phyloP scores from a whole-genome alignment of 2,888 invertebrate species.

The Lithosia quadra region DNA sequence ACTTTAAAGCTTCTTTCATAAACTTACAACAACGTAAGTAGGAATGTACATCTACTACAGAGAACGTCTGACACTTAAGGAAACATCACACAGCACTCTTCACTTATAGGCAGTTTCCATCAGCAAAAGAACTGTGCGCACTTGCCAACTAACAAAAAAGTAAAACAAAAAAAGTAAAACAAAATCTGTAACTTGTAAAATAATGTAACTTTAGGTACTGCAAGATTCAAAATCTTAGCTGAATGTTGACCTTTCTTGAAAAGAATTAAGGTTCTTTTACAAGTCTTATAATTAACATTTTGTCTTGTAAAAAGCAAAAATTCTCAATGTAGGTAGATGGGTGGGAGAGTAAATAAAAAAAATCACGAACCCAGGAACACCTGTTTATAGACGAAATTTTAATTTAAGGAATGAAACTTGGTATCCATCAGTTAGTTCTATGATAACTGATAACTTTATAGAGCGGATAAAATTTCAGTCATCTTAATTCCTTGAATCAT shows the following conservation, averaged over 20 bases:
- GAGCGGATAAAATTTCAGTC: no score
- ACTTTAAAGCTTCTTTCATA: constrained; percentile 82
- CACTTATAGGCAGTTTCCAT: not conserved
- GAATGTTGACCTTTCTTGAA: not conserved
- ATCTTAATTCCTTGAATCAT: no score
- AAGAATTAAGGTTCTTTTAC: not conserved
- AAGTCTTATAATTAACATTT: not conserved
- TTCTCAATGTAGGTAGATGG: not conserved
- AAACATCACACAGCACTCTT: constrained; percentile 25
- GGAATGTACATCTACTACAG: constrained; percentile 55
- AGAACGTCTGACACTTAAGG: constrained; percentile 29
- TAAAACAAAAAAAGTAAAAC: not conserved
- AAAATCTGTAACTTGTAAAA: not conserved
- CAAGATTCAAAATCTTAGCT: not conserved
- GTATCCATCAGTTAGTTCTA: no score
- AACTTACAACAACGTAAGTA: constrained; percentile 68
- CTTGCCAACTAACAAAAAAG: not conserved
- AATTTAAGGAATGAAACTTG: no score
- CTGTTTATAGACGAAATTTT: no score
- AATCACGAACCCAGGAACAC: not conserved
- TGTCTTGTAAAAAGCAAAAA: not conserved
- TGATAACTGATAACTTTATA: no score
- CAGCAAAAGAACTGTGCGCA: not conserved
- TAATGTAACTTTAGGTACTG: not conserved
- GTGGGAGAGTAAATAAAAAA: no score